Base-by-base conservation (phyloP, 2,888 invertebrate genomes). In the Hymenopus coronatus region DNA sequence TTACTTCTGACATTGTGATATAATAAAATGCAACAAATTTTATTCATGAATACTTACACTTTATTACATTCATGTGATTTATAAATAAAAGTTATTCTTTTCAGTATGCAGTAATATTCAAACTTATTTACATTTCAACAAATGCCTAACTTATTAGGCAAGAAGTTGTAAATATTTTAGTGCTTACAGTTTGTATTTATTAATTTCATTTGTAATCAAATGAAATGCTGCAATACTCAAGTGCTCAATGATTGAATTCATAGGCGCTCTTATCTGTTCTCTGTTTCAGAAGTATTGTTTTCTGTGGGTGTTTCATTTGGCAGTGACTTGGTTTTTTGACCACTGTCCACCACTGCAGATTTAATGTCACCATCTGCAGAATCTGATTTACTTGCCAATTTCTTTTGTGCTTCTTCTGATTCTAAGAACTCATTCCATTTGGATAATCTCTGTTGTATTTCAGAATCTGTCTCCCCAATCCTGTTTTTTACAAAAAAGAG, bases 401-500 rank as follows among this genome's bases (percentile, higher is more conserved):
- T 33, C 70, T 85, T 54, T 27, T 93, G 92, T 0, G 92, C 92
- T 86, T 95, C 95, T 81, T 94, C 95, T 4, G 94, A 94, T 90
- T 97, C 96, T 91, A 98, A 94, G 93, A 96, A 98, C 91, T 97
- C 95, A 91, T 97, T 97, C 99, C 99, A 99, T 91, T 97, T 97
- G 87, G 96, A 95, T 89, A 98, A 93, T 90, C 99, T 95, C 90
- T 97, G 95, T 90, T 96, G 95, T 40, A 96, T 95, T 92, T 99
- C 97, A 86, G 97, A 96, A 92, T 98, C 98, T 0, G 98, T 98
- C 94, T 99, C 99, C 88, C 96, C 96, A 92, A 98, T 96, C 93
- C 96, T 96, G 91, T 83, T 83, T 83, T 4, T 2, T 28, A 83
- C 14, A 83, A 83, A 28, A n/a, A 70, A 20, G 54, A 70, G 20